Conservation (phyloP, 1,140 invertebrate genomes). For the Drosophila nigrodunni region DNA sequence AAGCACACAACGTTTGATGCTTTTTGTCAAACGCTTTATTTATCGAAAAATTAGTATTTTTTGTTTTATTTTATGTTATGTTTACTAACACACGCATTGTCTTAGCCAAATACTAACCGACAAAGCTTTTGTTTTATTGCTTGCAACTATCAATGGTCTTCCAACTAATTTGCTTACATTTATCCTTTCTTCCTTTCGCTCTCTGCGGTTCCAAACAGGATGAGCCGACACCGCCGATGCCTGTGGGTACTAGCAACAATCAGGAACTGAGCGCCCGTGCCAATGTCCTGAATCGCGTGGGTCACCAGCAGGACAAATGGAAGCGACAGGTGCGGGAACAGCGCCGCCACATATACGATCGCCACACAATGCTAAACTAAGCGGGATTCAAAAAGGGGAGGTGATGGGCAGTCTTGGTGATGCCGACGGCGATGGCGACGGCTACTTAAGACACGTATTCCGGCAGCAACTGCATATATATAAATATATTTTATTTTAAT, state of each 20-base stretch:
- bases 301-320: constrained; percentile 98
- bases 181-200: constrained; percentile 32
- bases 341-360: constrained; percentile 97
- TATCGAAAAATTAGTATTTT: constrained; percentile 46
- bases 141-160: neutral
- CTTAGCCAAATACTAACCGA: constrained; percentile 38
- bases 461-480: constrained; percentile 44
- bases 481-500: constrained; percentile 36
- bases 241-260: constrained; percentile 85
- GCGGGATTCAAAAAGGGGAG: neutral
- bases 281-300: constrained; percentile 96
- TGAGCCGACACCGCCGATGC: constrained; percentile 86
- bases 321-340: constrained; percentile 98
- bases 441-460: constrained; percentile 72
- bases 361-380: constrained; percentile 98
- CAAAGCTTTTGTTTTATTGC: neutral
- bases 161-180: constrained; percentile 56
- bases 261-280: constrained; percentile 90
- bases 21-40: constrained; percentile 36
- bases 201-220: constrained; percentile 85
- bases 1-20: constrained; percentile 61
- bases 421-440: constrained; percentile 8
- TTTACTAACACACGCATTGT: constrained; percentile 40
- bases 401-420: neutral
- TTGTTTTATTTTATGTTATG: constrained; percentile 76